These are phyloP conservation scores for Solenodon paradoxus DNA, from an alignment of 2,113 vertebrate genomes.

Conservation along the genomic window DNA sequence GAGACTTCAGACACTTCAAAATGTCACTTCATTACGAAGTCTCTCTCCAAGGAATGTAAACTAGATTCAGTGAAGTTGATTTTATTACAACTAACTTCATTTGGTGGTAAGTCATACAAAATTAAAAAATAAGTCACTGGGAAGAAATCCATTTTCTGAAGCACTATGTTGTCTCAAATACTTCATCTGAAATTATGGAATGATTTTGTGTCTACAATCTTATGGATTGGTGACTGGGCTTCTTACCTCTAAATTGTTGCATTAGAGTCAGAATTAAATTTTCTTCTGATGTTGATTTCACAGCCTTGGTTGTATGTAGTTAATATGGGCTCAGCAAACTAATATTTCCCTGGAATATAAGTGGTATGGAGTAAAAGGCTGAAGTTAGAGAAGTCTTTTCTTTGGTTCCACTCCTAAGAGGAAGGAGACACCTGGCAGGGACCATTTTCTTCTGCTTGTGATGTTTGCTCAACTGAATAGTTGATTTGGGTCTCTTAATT, in stretches of 20 bases:
- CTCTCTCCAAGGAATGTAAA: neutral
- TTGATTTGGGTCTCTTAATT: neutral
- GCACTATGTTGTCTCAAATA: neutral
- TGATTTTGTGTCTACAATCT: neutral
- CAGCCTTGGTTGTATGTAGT: neutral
- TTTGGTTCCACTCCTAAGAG: neutral
- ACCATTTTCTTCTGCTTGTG: neutral
- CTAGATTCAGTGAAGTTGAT: neutral
- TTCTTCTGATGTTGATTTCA: neutral
- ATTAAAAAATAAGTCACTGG: neutral
- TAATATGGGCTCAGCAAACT: neutral
- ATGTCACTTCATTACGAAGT: neutral
- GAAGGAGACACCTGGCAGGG: neutral
- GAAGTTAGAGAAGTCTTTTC: neutral
- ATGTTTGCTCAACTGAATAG: neutral
- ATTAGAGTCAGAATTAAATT: neutral
- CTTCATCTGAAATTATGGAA: neutral
- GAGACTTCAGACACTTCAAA: neutral
- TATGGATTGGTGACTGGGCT: neutral
- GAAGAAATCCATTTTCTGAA: neutral
- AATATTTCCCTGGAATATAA: neutral
- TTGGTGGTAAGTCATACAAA: neutral
- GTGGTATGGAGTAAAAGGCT: neutral
- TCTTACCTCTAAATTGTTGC: neutral
- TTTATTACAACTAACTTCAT: constrained; percentile 6